A percentile compares a stretch with the other conserved stretches of the same genome.
phyloP scores from a whole-genome alignment of 2,797 vertebrate genomes.

The Echeneis naucrates region DNA sequence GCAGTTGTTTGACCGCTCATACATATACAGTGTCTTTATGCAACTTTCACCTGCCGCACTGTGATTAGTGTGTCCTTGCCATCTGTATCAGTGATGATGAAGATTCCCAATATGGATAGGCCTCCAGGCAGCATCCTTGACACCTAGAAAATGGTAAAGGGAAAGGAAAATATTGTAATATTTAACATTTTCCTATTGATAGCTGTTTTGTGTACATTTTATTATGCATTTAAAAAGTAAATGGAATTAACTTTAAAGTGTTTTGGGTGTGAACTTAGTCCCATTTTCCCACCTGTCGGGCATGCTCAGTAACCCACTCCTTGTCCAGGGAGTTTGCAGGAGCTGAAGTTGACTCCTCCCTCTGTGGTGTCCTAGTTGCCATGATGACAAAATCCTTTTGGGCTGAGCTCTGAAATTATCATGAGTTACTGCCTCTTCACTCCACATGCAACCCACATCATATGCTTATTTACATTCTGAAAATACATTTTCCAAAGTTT shows the following conservation, averaged over 20 bases:
- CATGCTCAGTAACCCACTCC: conserved; percentile 92
- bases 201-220: no score
- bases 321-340: conserved; percentile 72
- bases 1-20: no score
- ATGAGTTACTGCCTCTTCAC: conserved; percentile 4
- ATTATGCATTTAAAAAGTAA: background rate
- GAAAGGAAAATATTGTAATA: no score
- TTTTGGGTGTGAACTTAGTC: background rate
- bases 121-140: conserved; percentile 96
- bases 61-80: conserved; percentile 87
- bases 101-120: conserved; percentile 90
- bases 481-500: background rate
- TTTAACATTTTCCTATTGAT: no score
- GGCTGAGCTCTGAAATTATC: conserved; percentile 84
- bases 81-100: conserved; percentile 88
- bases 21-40: background rate
- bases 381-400: conserved; percentile 91
- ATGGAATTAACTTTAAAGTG: background rate
- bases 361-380: conserved; percentile 88
- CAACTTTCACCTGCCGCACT: conserved; percentile 86
- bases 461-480: background rate
- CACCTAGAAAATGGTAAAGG: conserved; percentile 80
- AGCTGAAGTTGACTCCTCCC: conserved; percentile 57
- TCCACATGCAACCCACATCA: background rate
- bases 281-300: conserved; percentile 87